Conservation (phyloP, 2,113 vertebrate genomes). For the Microtus ochrogaster region DNA sequence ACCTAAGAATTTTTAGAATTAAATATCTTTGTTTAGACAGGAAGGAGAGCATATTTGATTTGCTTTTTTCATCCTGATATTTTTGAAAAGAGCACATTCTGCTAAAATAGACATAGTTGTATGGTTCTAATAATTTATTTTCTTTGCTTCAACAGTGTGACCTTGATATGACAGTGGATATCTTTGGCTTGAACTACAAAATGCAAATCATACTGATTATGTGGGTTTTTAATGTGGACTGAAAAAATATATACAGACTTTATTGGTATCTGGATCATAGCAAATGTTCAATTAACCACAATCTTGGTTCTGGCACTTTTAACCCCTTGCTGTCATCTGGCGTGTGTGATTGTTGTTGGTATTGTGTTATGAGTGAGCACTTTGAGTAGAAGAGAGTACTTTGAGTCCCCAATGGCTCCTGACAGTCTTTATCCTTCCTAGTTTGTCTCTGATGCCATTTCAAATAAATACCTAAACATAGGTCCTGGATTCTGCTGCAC, state of each 20-base stretch:
- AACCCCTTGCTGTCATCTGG: not conserved
- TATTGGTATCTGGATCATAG: not conserved
- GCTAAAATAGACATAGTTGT: not conserved
- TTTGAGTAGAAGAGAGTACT: conserved; percentile 22
- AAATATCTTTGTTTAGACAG: not conserved
- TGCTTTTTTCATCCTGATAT: conserved; percentile 45
- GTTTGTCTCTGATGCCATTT: conserved; percentile 26
- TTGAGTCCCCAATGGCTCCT: not conserved
- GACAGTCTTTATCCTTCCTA: conserved; percentile 12
- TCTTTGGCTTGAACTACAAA: conserved; percentile 39
- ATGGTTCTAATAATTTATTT: conserved; percentile 44
- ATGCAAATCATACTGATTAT: not conserved
- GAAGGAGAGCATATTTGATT: not conserved
- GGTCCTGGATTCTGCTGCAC: not conserved
- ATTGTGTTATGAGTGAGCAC: not conserved
- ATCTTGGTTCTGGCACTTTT: not conserved
- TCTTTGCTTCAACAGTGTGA: not conserved
- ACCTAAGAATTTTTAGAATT: conserved; percentile 27
- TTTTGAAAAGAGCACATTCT: conserved; percentile 15
- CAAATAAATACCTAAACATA: not conserved
- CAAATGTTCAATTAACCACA: not conserved
- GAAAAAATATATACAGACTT: not conserved
- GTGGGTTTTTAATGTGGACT: not conserved
- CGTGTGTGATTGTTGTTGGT: not conserved
- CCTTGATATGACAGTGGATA: not conserved